Evolutionary conservation across 2,888 invertebrate species (phyloP), one percentile per base, ranked within the genome.

Genomic region (Muscina levida): DNA sequence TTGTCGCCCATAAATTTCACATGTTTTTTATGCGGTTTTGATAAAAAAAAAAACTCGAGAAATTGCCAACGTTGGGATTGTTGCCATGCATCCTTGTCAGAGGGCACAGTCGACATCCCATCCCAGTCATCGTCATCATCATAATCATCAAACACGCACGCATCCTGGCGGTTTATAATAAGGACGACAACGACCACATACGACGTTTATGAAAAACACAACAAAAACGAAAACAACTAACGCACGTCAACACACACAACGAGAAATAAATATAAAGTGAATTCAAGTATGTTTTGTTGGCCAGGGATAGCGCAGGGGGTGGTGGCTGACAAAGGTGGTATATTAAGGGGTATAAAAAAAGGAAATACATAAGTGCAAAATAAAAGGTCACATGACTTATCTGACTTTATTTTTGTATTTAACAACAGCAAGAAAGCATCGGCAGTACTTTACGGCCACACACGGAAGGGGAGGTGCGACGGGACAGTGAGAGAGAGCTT

Each of bases 331-430:
- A 57, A n/a, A 79, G 74, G 71, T 66, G 78, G 70, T 71, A 24
- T 56, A 22, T 24, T 71, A 70, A 70, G 74, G 68, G 68, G 46
- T 65, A 56, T 68, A 51, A 68, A 62, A 67, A 62, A 59, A n/a
- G n/a, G 3, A 31, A 5, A 31, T 31, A 31, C 8, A 8, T 68
- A 79, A 79, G 62, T 79, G 74, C 80, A 76, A 74, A 72, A 81
- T 74, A 80, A 81, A 81, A 81, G 79, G 81, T 81, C 77, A 81
- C 77, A 74, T 74, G 77, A 81, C 72, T 81, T 81, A 81, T 81
- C 77, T 81, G 74, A 77, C 77, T 80, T 77, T 77, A n/a, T n/a
- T n/a, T n/a, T n/a, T n/a, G n/a, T n/a, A n/a, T n/a, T 77, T 80
- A 80, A 51, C 26, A 66, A 15, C 46, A 48, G 15, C 15, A 56